phyloP scores from a whole-genome alignment of 2,113 vertebrate genomes.

The Crotalus tigris region DNA sequence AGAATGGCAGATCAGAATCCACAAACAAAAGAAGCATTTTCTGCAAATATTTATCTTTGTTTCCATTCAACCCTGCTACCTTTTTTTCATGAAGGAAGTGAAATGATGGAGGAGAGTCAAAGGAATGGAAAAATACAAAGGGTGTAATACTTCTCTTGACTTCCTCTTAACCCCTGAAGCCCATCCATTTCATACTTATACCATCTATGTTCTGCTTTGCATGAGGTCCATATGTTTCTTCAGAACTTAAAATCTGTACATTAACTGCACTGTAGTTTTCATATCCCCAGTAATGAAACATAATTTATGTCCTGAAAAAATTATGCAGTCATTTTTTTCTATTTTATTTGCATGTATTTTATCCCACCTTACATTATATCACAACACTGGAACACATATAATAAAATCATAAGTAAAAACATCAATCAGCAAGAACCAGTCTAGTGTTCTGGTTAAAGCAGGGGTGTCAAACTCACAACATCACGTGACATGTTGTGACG shows the following conservation, averaged over 20 bases:
- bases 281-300: slow-evolving; percentile 77
- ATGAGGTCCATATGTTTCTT: slow-evolving; percentile 81
- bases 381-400: not conserved
- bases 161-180: not conserved
- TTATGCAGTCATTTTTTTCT: not conserved
- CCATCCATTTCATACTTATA: slow-evolving; percentile 60
- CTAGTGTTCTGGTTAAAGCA: not conserved
- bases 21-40: not conserved
- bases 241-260: slow-evolving; percentile 81
- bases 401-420: not conserved
- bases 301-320: slow-evolving; percentile 72
- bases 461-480: no score
- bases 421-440: not conserved
- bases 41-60: not conserved
- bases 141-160: not conserved
- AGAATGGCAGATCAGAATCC: not conserved
- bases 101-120: not conserved
- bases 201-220: slow-evolving; percentile 65
- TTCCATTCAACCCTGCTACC: not conserved
- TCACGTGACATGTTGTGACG: no score
- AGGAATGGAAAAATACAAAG: not conserved
- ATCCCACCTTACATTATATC: not conserved
- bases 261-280: slow-evolving; percentile 82
- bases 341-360: slow-evolving; percentile 1
- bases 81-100: not conserved